Base-by-base conservation (phyloP, 92 coral and sea anemone genomes). In the Epizoanthus fatuus region DNA sequence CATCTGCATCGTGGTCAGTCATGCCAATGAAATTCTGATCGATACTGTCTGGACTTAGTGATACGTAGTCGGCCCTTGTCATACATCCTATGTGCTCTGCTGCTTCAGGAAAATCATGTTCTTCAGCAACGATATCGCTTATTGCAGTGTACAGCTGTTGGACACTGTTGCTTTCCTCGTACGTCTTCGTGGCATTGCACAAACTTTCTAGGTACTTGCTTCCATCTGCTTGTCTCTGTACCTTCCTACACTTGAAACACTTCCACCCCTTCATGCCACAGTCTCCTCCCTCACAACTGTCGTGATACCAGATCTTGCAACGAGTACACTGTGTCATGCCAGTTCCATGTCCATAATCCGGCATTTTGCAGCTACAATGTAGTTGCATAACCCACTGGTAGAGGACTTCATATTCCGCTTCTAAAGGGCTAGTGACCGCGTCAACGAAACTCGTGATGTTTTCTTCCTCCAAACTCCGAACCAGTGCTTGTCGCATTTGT, bases 231-330 rank as follows among this genome's bases (percentile, higher is more conserved):
- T 47, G 20, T 7, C 69, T 10, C 29, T 29, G 35, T 29, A 22
- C 13, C 22, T 14, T 56, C 16, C 47, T 40, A 40, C 88, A 84
- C 13, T 51, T 74, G 44, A 4, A 54, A 63, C 82, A 74, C 40
- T 38, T 60, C 88, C 88, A 84, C 4, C 19, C 42, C 5, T 71
- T 68, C 15, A 74, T 52, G 32, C 15, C 16, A 52, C 42, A 64
- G 32, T 85, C 75, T 32, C 71, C 70, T 8, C 39, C 6, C 16
- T 85, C 89, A 45, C 89, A 85, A 16, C 22, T 56, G 9, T 32
- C 20, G 29, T 91, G 95, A 38, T 60, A 91, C 94, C 94, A 91
- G 6, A 32, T 55, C n/a, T 82, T 45, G 86, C 92, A 87, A 12
- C 64, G 55, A 13, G 47, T 47, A 73, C 95, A 91, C 8, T 55